phyloP scores from a whole-genome alignment of 2,797 vertebrate genomes.

The Xiphophorus birchmanni region DNA sequence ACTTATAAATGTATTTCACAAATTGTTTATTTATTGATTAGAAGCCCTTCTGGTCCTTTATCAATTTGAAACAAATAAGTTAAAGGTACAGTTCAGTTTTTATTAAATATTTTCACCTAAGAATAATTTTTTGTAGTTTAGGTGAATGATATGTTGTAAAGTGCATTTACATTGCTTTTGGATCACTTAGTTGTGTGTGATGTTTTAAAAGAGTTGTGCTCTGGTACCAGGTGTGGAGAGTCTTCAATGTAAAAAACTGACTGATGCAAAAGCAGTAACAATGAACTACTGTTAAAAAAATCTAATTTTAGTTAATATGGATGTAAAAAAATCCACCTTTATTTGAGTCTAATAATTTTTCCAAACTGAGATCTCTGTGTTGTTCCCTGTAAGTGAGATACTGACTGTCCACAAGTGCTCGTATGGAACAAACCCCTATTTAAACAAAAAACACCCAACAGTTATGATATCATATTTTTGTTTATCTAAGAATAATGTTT shows the following conservation, averaged over 20 bases:
- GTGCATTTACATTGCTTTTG: background rate
- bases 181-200: background rate
- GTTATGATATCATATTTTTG: background rate
- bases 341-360: background rate
- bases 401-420: background rate
- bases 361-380: background rate
- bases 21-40: background rate
- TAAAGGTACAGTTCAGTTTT: constrained; percentile 2
- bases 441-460: background rate
- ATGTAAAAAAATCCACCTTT: background rate
- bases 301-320: background rate
- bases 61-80: background rate
- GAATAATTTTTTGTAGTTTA: background rate
- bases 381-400: background rate
- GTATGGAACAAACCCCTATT: background rate
- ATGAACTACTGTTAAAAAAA: background rate
- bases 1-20: background rate
- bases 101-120: background rate
- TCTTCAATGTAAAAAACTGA: background rate
- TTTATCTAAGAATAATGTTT: background rate
- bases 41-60: background rate
- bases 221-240: background rate
- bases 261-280: background rate
- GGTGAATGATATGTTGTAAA: background rate
- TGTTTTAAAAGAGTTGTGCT: background rate